Base-by-base conservation (phyloP, 2,797 vertebrate genomes). In the Strix occidentalis region DNA sequence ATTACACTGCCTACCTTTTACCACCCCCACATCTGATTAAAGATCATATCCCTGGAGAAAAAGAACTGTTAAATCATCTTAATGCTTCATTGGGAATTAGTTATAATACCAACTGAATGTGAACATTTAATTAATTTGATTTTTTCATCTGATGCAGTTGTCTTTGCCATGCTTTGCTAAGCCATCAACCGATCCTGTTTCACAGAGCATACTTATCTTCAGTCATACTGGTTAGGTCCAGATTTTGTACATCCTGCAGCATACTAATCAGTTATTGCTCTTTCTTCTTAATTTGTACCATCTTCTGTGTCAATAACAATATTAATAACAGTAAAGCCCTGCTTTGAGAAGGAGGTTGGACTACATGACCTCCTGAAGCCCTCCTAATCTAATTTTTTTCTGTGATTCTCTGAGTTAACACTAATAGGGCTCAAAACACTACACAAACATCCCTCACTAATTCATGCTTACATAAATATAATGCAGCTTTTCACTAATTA, bases 11-110 rank as follows among this genome's bases (percentile, higher is more conserved):
- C 72, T 68, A 79, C 74, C 46, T 85, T 93, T 91, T 69, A 57
- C 46, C 26, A 65, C 20, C 45, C 50, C 26, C 11, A 68, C 16
- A 65, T 84, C 85, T 93, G 79, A 95, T 95, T 86, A 88, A 94
- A 88, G 84, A 90, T 86, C 85, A 51, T 71, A 89, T 66, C 95
- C 79, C 89, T 81, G 31, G 46, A 83, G 89, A 96, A 66, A 16
- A 84, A 78, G 54, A 95, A 81, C 72, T 81, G 72, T 85, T 95
- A 95, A 96, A 96, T 95, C 76, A 87, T 89, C 65, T 78, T 86
- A 91, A 92, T 53, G 61, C 57, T 90, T 84, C 65, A 72, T 14
- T 88, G 68, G 46, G 79, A 91, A 84, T 96, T 90, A 93, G 41
- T 75, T 86, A 56, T 84, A 93, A 92, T 58, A 84, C 65, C 65